A percentile compares a stretch with the other conserved stretches of the same genome.
These are phyloP conservation scores for Caprella mutica DNA, from an alignment of 2,888 invertebrate genomes.

Conservation along the genomic window DNA sequence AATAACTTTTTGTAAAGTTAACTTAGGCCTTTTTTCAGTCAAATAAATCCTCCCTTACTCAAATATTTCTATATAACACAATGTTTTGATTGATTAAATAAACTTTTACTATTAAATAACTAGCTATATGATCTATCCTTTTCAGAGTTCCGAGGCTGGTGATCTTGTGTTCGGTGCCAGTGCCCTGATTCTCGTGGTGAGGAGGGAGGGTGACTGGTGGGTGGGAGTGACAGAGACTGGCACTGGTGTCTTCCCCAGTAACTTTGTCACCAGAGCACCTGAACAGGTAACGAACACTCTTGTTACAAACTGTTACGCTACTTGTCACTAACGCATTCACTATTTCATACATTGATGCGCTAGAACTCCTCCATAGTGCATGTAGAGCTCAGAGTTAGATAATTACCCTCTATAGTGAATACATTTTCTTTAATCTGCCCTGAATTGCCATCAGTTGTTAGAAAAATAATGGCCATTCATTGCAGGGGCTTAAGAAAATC, in stretches of 20 bases:
- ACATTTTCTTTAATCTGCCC: no score
- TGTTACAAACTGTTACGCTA: background rate
- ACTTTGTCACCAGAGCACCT: slow-evolving; percentile 56
- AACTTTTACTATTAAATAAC: no score
- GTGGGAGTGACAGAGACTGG: slow-evolving; percentile 74
- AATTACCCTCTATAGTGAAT: no score
- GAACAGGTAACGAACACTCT: slow-evolving; percentile 20
- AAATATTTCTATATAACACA: no score
- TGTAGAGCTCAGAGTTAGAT: no score
- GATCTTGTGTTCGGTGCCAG: slow-evolving; percentile 78
- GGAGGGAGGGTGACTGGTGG: slow-evolving; percentile 98
- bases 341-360: no score
- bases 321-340: background rate
- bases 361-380: no score
- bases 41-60: no score
- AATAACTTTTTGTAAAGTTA: no score
- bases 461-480: background rate
- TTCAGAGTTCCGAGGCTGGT: slow-evolving; percentile 66
- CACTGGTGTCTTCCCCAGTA: slow-evolving; percentile 91
- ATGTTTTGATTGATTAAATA: no score
- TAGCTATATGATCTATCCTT: background rate
- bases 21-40: no score
- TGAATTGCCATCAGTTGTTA: background rate
- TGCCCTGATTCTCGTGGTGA: slow-evolving; percentile 72
- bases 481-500: background rate